phyloP scores from a whole-genome alignment of 1,140 invertebrate species.

The Papilio machaon region DNA sequence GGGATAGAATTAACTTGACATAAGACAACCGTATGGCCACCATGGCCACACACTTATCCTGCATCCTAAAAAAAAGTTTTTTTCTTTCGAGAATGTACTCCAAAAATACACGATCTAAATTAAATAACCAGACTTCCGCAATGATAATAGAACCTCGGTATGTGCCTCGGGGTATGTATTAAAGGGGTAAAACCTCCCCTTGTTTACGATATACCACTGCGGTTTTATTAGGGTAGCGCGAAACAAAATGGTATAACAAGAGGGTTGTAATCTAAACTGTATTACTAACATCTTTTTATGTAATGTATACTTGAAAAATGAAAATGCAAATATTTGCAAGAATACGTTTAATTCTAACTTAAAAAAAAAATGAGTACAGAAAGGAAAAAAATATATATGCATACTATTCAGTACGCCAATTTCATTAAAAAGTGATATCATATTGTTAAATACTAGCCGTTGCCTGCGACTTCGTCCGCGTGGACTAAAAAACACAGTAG shows the following conservation, averaged over 20 bases:
- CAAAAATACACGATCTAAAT: slow-evolving; percentile 1
- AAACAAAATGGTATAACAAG: neutral
- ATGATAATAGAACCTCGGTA: neutral
- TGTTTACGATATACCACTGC: neutral
- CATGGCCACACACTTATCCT: neutral
- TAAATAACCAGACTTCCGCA: neutral
- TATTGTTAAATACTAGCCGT: too few species aligned
- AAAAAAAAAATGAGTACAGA: neutral
- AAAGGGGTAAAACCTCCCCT: neutral
- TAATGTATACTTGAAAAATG: neutral
- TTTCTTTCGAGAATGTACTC: neutral
- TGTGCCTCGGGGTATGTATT: neutral
- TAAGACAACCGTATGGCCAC: too few species aligned
- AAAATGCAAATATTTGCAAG: neutral
- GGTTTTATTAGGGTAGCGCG: neutral
- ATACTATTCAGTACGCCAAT: too few species aligned
- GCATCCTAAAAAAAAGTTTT: neutral
- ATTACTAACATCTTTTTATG: neutral
- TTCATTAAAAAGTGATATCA: too few species aligned
- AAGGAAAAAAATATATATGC: too few species aligned
- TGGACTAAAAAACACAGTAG: too few species aligned
- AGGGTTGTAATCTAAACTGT: neutral
- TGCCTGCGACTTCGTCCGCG: too few species aligned
- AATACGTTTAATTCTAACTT: neutral
- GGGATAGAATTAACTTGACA: too few species aligned